Evolutionary conservation across 1,140 invertebrate genomes (phyloP).

Genomic region (Eupristina koningsbergeri): DNA sequence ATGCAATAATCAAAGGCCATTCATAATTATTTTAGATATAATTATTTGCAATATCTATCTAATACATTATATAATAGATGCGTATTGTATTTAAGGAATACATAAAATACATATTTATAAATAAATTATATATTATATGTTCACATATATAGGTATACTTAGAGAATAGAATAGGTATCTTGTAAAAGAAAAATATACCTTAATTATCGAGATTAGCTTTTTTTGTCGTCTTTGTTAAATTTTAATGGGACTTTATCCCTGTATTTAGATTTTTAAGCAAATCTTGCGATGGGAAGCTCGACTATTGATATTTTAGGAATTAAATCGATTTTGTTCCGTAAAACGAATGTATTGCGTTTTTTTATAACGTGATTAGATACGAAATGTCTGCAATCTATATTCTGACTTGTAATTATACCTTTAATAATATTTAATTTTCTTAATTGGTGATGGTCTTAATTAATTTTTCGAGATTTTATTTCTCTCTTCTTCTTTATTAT

Average conservation of each 20-base stretch:
- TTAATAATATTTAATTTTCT: slow-evolving; percentile 69
- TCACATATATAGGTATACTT: slow-evolving; percentile 53
- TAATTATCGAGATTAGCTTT: slow-evolving; percentile 35
- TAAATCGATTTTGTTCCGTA: slow-evolving; percentile 37
- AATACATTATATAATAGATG: slow-evolving; percentile 37
- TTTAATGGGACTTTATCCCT: slow-evolving; percentile 40
- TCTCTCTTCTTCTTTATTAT: slow-evolving; percentile 56
- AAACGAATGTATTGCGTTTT: background rate
- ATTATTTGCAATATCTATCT: slow-evolving; percentile 52
- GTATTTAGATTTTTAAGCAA: slow-evolving; percentile 13
- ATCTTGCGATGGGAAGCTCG: background rate
- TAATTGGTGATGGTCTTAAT: slow-evolving; percentile 70
- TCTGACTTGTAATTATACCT: slow-evolving; percentile 49
- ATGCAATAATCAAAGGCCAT: slow-evolving; percentile 70
- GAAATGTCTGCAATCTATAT: slow-evolving; percentile 21
- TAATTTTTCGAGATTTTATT: slow-evolving; percentile 53
- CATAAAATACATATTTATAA: too few relatives aligned
- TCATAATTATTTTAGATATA: slow-evolving; percentile 63
- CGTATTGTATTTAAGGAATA: background rate
- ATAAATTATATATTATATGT: slow-evolving; percentile 58
- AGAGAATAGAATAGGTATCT: background rate
- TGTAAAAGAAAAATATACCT: slow-evolving; percentile 4
- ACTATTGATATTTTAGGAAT: slow-evolving; percentile 42
- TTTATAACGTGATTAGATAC: background rate
- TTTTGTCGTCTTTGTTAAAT: slow-evolving; percentile 19